These are phyloP conservation scores for Peromyscus nudipes DNA, from an alignment of 2,797 vertebrate species.

Conservation along the genomic window DNA sequence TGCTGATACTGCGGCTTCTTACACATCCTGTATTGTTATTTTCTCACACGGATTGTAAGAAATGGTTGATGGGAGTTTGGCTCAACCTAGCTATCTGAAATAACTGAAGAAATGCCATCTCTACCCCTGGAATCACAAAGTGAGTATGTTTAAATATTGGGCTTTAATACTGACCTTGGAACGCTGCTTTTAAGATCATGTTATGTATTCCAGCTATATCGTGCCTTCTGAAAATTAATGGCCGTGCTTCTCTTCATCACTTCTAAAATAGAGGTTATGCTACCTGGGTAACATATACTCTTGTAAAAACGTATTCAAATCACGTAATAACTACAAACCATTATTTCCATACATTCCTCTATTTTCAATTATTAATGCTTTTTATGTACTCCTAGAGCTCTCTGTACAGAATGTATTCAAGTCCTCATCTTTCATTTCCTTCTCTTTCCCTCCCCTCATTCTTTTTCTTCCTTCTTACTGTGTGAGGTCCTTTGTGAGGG, in stretches of 20 bases:
- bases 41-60: slow-evolving; percentile 39
- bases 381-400: not conserved
- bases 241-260: slow-evolving; percentile 18
- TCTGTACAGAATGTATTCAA: not conserved
- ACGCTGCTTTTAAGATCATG: slow-evolving; percentile 40
- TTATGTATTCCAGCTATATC: not conserved
- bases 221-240: slow-evolving; percentile 1
- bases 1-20: slow-evolving; percentile 63
- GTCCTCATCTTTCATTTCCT: not conserved
- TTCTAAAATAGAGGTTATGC: not conserved
- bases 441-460: not conserved
- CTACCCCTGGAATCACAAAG: slow-evolving; percentile 16
- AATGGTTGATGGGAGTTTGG: slow-evolving; percentile 34
- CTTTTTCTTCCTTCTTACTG: not conserved
- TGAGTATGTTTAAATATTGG: not conserved
- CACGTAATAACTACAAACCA: not conserved
- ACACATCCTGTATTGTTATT: slow-evolving; percentile 24
- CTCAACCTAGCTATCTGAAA: slow-evolving; percentile 24
- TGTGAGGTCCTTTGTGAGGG: not conserved
- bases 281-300: not conserved
- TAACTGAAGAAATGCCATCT: slow-evolving; percentile 54
- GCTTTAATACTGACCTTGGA: not conserved
- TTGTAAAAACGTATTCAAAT: not conserved
- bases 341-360: not conserved
- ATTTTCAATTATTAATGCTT: slow-evolving; percentile 46